Evolutionary conservation across 2,797 vertebrate species (phyloP), one percentile per base, ranked within the genome.

Genomic region (Manis javanica): DNA sequence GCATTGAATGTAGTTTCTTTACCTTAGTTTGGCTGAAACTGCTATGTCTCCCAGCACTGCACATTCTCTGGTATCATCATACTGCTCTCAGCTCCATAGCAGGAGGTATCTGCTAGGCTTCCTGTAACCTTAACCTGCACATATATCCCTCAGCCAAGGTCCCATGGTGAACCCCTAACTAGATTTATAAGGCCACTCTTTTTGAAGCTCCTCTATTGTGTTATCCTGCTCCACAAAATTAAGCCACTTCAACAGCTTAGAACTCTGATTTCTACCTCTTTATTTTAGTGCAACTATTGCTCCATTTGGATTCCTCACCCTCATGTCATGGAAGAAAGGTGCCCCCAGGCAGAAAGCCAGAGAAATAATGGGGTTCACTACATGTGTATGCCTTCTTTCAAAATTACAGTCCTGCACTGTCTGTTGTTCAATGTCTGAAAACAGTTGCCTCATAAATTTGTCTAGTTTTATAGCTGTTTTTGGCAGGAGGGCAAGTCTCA

Each of bases 401-500:
- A 57, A 87, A 83, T 68, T 51, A 85, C 5, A 29, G 91, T 39
- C 42, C 42, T 66, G 19, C 2, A 24, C 61, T 66, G 21, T 78
- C 86, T 87, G 75, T 61, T 81, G 21, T 46, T 77, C 94, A 26
- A 0, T 59, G 61, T 63, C 42, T 71, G 86, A 74, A 87, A 91
- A 86, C 64, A 87, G 84, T 84, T 66, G 55, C 75, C 29, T 77
- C 69, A n/a, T 87, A 13, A 46, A 29, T 90, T 90, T 90, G 49
- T 93, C 71, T 77, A 71, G 69, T 75, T 96, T 85, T 87, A 82
- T 31, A 31, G 85, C 53, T 94, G 61, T 68, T 95, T 84, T 85
- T 95, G 90, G 87, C 89, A 95, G 72, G n/a, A 90, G 86, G 81
- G 71, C 31, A 46, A 92, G 72, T 83, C 77, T 87, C 42, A 6